Percentiles rank a stretch among this genome's conserved stretches.
These are phyloP conservation scores for Palythoa grandis DNA, from an alignment of 92 coral and sea anemone species.

Conservation along the genomic window DNA sequence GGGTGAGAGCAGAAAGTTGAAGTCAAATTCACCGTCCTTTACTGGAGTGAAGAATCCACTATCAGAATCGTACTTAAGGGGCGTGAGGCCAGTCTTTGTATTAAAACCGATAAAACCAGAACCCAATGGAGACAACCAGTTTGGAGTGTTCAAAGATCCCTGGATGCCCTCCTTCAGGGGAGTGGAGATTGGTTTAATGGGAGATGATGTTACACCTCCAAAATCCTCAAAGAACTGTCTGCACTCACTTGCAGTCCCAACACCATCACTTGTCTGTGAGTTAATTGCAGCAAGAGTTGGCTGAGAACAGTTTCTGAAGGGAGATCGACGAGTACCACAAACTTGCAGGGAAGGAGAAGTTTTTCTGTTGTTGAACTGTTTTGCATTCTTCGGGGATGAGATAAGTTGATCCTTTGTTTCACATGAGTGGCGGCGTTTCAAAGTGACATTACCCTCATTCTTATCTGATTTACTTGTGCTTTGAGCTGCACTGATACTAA, in stretches of 20 bases:
- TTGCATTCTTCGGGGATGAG: constrained; percentile 28
- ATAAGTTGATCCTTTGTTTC: not conserved
- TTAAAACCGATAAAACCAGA: constrained; percentile 33
- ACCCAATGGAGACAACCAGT: constrained; percentile 61
- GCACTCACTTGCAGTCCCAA: constrained; percentile 48
- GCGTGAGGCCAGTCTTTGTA: constrained; percentile 67
- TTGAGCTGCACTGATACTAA: not conserved
- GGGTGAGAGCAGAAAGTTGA: constrained; percentile 72
- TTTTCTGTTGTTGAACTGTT: constrained; percentile 26
- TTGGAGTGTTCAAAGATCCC: constrained; percentile 56
- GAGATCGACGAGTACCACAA: constrained; percentile 53
- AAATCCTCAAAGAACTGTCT: constrained; percentile 56
- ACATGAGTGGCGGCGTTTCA: not conserved
- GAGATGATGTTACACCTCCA: constrained; percentile 54
- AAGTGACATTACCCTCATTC: not conserved
- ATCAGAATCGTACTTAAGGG: constrained; percentile 73
- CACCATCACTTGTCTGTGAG: constrained; percentile 51
- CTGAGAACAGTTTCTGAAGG: constrained; percentile 65
- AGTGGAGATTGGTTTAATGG: constrained; percentile 66
- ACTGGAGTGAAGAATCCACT: constrained; percentile 85
- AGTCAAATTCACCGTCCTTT: constrained; percentile 79
- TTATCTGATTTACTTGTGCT: not conserved
- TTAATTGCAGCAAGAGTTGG: constrained; percentile 95
- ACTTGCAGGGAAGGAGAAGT: constrained; percentile 1
- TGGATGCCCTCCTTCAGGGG: constrained; percentile 60